A percentile compares a stretch with the other conserved stretches of the same genome.
Evolutionary conservation across 2,888 invertebrate species (phyloP).

Genomic region (Sinhomidia bicolor): DNA sequence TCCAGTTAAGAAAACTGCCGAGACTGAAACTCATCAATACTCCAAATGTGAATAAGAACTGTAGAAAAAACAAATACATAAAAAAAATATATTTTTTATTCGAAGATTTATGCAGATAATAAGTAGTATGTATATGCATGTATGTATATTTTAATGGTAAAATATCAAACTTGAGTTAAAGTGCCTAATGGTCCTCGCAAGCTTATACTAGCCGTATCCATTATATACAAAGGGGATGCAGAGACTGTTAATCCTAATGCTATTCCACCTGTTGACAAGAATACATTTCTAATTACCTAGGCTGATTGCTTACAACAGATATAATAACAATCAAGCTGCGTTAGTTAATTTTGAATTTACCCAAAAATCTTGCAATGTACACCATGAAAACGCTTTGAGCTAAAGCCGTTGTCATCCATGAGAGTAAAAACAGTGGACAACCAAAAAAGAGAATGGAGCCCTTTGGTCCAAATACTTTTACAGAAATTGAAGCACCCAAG

Average conservation of each 20-base stretch:
- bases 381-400: slow-evolving; percentile 68
- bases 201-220: slow-evolving; percentile 75
- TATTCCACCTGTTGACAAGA: slow-evolving; percentile 72
- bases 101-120: too few relatives aligned
- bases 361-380: slow-evolving; percentile 73
- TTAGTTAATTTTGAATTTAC: too few relatives aligned
- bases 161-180: slow-evolving; percentile 74
- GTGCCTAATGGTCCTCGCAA: slow-evolving; percentile 77
- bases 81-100: background rate
- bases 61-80: background rate
- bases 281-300: too few relatives aligned
- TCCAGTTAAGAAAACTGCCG: slow-evolving; percentile 75
- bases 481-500: slow-evolving; percentile 69
- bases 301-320: too few relatives aligned
- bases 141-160: background rate
- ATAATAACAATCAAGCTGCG: too few relatives aligned
- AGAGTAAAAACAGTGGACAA: slow-evolving; percentile 69
- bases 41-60: slow-evolving; percentile 77
- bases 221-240: slow-evolving; percentile 74
- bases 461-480: slow-evolving; percentile 74
- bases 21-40: slow-evolving; percentile 76
- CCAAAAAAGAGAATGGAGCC: slow-evolving; percentile 74
- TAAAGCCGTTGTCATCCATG: slow-evolving; percentile 75
- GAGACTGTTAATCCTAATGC: slow-evolving; percentile 75
- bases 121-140: background rate